These are phyloP conservation scores for Cyprinella venusta DNA, from an alignment of 2,797 vertebrate genomes.

Conservation along the genomic window DNA sequence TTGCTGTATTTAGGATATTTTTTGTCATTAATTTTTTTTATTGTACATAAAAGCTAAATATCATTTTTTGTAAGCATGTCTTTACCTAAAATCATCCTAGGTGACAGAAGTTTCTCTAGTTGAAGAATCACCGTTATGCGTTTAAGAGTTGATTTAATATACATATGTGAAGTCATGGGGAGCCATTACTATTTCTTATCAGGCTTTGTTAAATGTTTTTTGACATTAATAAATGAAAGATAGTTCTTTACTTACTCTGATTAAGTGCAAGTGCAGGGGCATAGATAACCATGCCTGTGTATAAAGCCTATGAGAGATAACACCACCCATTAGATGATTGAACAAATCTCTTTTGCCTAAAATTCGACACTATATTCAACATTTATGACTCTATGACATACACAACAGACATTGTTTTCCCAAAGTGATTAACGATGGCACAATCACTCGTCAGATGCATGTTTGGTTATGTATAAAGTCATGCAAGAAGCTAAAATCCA, in stretches of 20 bases:
- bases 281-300: constrained; percentile 84
- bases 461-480: constrained; percentile 44
- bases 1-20: not conserved
- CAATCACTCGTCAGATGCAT: not conserved
- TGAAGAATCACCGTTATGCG: not conserved
- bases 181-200: not conserved
- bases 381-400: constrained; percentile 4
- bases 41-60: not conserved
- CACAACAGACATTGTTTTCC: constrained; percentile 32
- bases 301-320: constrained; percentile 73
- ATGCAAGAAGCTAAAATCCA: constrained; percentile 33
- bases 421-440: constrained; percentile 4
- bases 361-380: constrained; percentile 39
- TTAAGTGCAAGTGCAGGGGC: constrained; percentile 83
- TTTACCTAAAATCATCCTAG: not conserved
- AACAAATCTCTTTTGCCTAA: not conserved
- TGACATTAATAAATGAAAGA: not conserved
- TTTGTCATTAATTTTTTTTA: not conserved
- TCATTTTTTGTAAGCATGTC: not conserved
- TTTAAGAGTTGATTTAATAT: not conserved
- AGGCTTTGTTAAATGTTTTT: not conserved
- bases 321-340: constrained; percentile 74
- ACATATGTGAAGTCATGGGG: not conserved
- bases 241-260: constrained; percentile 75
- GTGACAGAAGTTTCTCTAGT: not conserved